A percentile compares a stretch with the other conserved stretches of the same genome.
These are phyloP conservation scores for Sternotherus odoratus DNA, from an alignment of 2,797 vertebrate genomes.

Conservation along the genomic window DNA sequence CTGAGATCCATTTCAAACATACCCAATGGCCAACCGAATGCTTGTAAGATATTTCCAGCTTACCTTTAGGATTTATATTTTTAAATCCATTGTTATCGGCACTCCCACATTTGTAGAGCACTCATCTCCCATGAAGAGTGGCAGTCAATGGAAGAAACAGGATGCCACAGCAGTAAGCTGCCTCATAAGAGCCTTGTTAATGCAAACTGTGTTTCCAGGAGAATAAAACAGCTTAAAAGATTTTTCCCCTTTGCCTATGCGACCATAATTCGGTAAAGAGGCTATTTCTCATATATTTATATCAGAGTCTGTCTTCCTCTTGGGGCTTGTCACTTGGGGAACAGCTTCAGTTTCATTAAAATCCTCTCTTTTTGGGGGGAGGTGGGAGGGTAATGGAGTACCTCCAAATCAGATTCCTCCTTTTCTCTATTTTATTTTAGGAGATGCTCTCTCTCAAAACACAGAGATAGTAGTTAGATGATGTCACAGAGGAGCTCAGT, in stretches of 20 bases:
- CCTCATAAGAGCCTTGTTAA: background rate
- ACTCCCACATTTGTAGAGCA: background rate
- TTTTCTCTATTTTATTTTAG: background rate
- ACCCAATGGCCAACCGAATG: background rate
- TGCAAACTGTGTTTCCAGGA: background rate
- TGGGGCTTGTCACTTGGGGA: background rate
- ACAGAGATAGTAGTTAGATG: background rate
- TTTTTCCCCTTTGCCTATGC: background rate
- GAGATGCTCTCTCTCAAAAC: background rate
- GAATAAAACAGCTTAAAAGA: background rate
- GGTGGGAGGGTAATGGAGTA: background rate
- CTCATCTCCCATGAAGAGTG: background rate
- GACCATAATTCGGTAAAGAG: rapidly evolving
- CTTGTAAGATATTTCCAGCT: background rate
- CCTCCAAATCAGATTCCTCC: background rate
- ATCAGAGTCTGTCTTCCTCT: background rate
- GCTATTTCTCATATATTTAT: background rate
- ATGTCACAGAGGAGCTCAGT: background rate
- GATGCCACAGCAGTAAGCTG: background rate
- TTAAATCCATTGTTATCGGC: constrained; percentile 2
- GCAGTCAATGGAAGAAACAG: background rate
- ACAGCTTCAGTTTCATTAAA: background rate
- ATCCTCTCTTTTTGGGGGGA: background rate
- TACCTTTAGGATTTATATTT: constrained; percentile 1
- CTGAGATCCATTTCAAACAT: constrained; percentile 17